These are phyloP conservation scores for Drosophila birchii DNA, from an alignment of 2,888 invertebrate genomes.

Conservation along the genomic window DNA sequence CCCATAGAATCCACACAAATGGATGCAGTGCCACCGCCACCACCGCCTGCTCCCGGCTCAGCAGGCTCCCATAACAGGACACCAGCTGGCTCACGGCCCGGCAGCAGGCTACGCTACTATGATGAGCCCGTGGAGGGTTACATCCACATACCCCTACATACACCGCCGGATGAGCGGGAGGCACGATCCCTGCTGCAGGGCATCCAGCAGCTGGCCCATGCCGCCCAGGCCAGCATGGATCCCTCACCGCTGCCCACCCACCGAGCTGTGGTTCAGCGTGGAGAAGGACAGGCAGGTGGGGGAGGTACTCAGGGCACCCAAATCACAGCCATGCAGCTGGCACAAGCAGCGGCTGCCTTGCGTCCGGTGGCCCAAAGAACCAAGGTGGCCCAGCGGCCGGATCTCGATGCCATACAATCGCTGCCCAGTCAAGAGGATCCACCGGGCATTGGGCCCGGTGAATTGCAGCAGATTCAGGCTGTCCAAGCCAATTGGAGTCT, in stretches of 20 bases:
- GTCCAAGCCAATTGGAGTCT: conserved; percentile 81
- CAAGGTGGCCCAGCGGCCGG: conserved; percentile 58
- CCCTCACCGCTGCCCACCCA: conserved; percentile 68
- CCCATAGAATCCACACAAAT: conserved; percentile 75
- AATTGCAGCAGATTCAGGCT: conserved; percentile 45
- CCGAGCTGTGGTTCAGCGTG: conserved; percentile 39
- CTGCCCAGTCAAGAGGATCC: conserved; percentile 85
- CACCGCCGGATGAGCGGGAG: conserved; percentile 89
- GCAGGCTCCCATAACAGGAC: conserved; percentile 83
- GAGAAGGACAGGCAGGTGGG: neutral
- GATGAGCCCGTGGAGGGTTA: conserved; percentile 88
- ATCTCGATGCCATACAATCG: conserved; percentile 87
- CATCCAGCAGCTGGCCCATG: conserved; percentile 78
- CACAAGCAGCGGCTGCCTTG: conserved; percentile 75
- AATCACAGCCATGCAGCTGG: conserved; percentile 74
- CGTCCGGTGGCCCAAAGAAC: conserved; percentile 64
- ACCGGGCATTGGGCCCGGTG: conserved; percentile 56
- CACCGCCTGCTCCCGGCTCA: conserved; percentile 45
- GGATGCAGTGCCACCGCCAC: conserved; percentile 65
- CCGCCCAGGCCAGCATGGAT: conserved; percentile 44
- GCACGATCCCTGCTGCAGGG: conserved; percentile 80
- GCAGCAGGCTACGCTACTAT: conserved; percentile 86
- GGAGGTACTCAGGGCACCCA: conserved; percentile 14
- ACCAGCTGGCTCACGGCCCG: conserved; percentile 83
- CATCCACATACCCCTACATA: conserved; percentile 90